Conservation (phyloP, 2,797 vertebrate species). For the Sebastolobus alascanus region DNA sequence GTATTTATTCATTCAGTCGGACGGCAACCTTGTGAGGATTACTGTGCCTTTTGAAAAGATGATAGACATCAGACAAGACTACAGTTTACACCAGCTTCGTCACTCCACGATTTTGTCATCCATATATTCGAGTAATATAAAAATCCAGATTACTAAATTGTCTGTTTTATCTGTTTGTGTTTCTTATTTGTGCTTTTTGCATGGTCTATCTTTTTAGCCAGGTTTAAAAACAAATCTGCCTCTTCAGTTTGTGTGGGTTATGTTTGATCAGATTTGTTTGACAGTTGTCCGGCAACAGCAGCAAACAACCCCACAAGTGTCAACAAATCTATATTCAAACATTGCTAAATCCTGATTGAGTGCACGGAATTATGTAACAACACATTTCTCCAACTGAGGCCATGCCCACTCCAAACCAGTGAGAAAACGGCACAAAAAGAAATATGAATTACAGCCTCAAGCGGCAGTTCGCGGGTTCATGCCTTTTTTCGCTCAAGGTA, state of each 20-base stretch:
- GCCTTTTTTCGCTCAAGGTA: no score
- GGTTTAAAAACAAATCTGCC: not conserved
- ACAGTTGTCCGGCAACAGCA: not conserved
- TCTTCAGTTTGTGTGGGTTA: not conserved
- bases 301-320: not conserved
- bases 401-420: not conserved
- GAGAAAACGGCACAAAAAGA: not conserved
- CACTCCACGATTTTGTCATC: conserved; percentile 1
- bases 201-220: not conserved
- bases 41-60: conserved; percentile 16
- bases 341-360: not conserved
- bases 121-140: not conserved
- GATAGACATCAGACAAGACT: not conserved
- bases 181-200: not conserved
- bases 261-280: not conserved
- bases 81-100: not conserved
- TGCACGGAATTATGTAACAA: not conserved
- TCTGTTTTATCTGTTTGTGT: conserved; percentile 5
- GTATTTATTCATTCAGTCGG: conserved; percentile 31
- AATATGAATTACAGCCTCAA: not conserved
- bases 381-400: not conserved
- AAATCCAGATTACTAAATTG: not conserved
- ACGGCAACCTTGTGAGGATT: not conserved
- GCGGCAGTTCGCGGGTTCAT: no score
- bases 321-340: not conserved